Evolutionary conservation across 64 coral and sea anemone species (phyloP).

Genomic region (Porites lutea): DNA sequence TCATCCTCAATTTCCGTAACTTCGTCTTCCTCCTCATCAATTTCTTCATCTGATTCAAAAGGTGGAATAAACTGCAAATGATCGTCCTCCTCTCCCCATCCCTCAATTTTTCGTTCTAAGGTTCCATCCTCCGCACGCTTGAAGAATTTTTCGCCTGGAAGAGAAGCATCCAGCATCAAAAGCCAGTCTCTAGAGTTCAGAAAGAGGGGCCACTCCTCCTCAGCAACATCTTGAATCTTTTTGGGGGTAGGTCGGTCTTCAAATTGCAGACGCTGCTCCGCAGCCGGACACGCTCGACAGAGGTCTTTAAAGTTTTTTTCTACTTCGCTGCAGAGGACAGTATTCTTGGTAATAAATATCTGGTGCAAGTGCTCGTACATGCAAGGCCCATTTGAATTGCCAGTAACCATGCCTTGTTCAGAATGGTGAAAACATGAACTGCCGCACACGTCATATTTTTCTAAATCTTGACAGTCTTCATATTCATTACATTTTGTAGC

Average conservation of each 20-base stretch:
- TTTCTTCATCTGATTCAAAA: conserved; percentile 16
- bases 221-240: conserved; percentile 66
- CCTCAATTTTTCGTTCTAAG: conserved; percentile 55
- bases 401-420: neutral
- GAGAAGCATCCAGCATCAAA: conserved; percentile 89
- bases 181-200: conserved; percentile 84
- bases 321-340: conserved; percentile 91
- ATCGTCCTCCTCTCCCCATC: conserved; percentile 94
- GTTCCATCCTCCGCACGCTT: conserved; percentile 76
- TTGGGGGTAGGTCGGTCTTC: conserved; percentile 28
- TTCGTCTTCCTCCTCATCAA: conserved; percentile 31
- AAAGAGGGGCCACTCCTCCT: conserved; percentile 85
- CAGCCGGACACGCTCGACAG: conserved; percentile 57
- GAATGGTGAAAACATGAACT: neutral
- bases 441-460: neutral
- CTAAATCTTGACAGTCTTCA: neutral
- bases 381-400: neutral
- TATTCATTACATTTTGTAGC: neutral
- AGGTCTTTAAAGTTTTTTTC: conserved; percentile 93
- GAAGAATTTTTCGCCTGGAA: conserved; percentile 75
- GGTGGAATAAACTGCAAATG: conserved; percentile 41
- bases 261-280: conserved; percentile 12
- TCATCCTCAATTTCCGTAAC: neutral
- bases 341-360: conserved; percentile 95
- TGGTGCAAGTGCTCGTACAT: conserved; percentile 90